A percentile compares a stretch with the other conserved stretches of the same genome.
These are phyloP conservation scores for Eriocheir sinensis DNA, from an alignment of 1,140 invertebrate genomes.

Conservation along the genomic window DNA sequence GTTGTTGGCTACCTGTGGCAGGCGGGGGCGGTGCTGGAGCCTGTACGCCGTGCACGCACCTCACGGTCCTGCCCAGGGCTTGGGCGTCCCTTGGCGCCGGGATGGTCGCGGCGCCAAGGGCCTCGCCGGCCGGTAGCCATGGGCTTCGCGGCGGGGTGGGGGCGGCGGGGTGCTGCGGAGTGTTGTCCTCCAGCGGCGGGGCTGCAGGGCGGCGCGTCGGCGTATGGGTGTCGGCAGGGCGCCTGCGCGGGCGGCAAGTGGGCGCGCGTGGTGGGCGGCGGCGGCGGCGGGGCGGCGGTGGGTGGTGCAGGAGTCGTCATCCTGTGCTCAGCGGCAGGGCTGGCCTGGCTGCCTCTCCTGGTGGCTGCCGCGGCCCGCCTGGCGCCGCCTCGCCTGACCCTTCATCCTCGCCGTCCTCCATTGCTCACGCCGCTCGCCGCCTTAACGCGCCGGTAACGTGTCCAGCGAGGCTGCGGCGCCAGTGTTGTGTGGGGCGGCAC, in stretches of 20 bases:
- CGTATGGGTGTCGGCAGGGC: neutral
- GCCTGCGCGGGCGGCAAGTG: neutral
- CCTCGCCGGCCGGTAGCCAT: neutral
- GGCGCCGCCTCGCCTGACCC: neutral
- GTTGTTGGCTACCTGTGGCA: too few relatives aligned
- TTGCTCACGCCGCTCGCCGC: neutral
- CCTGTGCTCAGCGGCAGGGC: neutral
- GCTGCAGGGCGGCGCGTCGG: neutral
- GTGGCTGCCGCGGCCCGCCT: neutral
- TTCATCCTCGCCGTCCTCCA: neutral
- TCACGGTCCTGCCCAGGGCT: neutral
- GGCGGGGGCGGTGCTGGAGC: too few relatives aligned
- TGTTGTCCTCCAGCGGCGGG: too few relatives aligned
- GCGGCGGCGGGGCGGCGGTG: neutral
- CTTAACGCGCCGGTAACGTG: neutral
- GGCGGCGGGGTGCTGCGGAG: neutral
- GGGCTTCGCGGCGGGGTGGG: neutral
- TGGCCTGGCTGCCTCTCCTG: neutral
- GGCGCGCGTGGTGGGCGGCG: conserved; percentile 15
- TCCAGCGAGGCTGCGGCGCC: neutral
- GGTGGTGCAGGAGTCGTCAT: conserved; percentile 19
- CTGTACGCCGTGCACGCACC: too few relatives aligned
- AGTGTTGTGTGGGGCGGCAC: too few relatives aligned
- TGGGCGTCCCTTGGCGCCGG: neutral
- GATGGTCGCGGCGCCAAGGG: neutral